Evolutionary conservation across 2,113 vertebrate genomes (phyloP).

Genomic region (Xiphophorus maculatus): DNA sequence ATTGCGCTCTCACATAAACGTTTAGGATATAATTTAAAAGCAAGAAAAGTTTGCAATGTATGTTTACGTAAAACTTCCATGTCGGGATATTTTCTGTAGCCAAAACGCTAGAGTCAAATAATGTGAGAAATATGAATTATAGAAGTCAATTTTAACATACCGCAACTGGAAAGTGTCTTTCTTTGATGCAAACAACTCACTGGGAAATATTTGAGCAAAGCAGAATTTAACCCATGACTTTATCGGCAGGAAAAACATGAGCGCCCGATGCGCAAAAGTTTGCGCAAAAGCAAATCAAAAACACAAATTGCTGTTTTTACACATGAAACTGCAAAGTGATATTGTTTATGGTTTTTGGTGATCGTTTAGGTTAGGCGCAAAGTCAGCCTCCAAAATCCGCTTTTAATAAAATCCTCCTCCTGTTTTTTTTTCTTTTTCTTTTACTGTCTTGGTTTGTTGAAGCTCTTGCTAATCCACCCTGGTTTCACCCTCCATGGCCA

Average conservation of each 20-base stretch:
- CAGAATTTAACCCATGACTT: not conserved
- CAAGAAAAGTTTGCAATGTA: not conserved
- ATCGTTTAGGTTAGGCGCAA: conserved; percentile 15
- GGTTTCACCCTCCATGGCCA: conserved; percentile 57
- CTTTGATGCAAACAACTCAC: not conserved
- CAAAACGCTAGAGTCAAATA: not conserved
- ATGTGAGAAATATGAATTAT: not conserved
- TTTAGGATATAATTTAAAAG: too few species aligned
- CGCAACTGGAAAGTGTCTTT: not conserved
- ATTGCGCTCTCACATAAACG: not conserved
- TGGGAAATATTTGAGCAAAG: not conserved
- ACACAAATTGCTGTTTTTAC: not conserved
- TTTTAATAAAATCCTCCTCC: conserved; percentile 1
- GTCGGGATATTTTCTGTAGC: not conserved
- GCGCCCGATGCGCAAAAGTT: not conserved
- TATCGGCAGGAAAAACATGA: not conserved
- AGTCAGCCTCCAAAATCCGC: conserved; percentile 20
- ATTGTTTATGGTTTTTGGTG: conserved; percentile 37
- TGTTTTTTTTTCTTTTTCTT: conserved; percentile 18
- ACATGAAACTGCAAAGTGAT: conserved; percentile 9
- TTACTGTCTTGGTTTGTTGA: conserved; percentile 13
- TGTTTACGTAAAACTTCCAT: not conserved
- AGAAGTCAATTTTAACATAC: not conserved
- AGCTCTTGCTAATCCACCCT: conserved; percentile 40
- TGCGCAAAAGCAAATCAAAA: not conserved